Conservation (phyloP, 2,888 invertebrate species). For the Drosophila infuscata region DNA sequence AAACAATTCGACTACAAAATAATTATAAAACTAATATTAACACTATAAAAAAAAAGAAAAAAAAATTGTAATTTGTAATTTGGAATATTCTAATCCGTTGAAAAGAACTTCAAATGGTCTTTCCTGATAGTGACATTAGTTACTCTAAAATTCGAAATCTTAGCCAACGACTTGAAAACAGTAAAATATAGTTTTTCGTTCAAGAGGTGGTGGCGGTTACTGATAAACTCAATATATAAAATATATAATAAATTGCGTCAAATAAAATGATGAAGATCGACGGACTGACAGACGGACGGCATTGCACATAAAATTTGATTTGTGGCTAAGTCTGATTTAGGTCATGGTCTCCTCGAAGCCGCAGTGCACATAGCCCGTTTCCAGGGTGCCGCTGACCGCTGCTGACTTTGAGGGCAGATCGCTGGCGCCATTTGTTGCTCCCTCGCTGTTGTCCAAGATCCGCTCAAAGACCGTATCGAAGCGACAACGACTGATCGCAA, state of each 20-base stretch:
- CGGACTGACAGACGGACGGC: background rate
- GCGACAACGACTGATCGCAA: slow-evolving; percentile 82
- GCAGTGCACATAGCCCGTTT: slow-evolving; percentile 81
- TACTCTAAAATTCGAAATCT: background rate
- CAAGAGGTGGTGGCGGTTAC: background rate
- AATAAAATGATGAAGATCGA: background rate
- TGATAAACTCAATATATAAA: background rate
- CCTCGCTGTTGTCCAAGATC: slow-evolving; percentile 77
- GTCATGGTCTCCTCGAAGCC: slow-evolving; percentile 81
- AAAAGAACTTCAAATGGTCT: background rate
- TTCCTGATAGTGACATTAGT: background rate
- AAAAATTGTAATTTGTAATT: background rate
- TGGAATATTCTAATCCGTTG: background rate
- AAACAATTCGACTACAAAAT: slow-evolving; percentile 17
- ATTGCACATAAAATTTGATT: slow-evolving; percentile 1
- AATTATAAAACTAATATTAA: slow-evolving; percentile 6
- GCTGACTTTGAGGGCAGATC: slow-evolving; percentile 62
- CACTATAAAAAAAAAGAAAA: background rate
- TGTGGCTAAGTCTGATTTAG: slow-evolving; percentile 43
- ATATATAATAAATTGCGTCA: background rate
- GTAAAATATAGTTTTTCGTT: background rate
- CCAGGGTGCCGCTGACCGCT: slow-evolving; percentile 62
- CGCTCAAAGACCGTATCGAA: slow-evolving; percentile 84
- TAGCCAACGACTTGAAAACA: background rate
- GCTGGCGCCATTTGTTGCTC: slow-evolving; percentile 13